Evolutionary conservation across 2,113 vertebrate species (phyloP), one percentile per base, ranked within the genome.

Genomic region (Atractosteus spatula): DNA sequence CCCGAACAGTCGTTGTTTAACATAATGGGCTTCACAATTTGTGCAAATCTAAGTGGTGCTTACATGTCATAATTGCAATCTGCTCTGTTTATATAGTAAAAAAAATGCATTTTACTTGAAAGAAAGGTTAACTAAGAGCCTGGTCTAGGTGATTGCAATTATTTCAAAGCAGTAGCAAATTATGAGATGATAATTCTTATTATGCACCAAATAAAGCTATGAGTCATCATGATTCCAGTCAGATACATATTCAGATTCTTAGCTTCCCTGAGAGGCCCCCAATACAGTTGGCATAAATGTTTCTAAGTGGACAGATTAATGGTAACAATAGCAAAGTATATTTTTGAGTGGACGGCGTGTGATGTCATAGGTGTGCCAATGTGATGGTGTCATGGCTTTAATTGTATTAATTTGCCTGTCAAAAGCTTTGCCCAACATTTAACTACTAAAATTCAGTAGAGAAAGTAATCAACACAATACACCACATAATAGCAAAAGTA

Each of bases 121-220:
- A 76, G 77, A 72, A 81, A 86, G 86, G 85, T 85, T 62, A 80
- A 81, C 66, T 7, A 74, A 86, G 77, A 88, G 85, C 80, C 69
- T 78, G 83, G 88, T 88, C 85, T 74, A n/a, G 55, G 80, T 69
- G 75, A 67, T 80, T 72, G 86, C 84, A 88, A 89, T 92, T 91
- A 91, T 81, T 74, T 69, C 78, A 86, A 88, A 90, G 86, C 85
- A 91, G 85, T 54, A 80, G 81, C 87, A 86, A 90, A 91, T 91
- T 91, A 91, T 80, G 85, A 84, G 85, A 87, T 81, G 76, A 84
- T 83, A 83, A 84, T 86, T 78, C 75, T 86, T 84, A 84, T 85
- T 85, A 81, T 86, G 81, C 29, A 55, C 54, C 54, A 29, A 4
- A 42, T 12, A 8, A 43, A 11, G 17, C 8, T 65, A 42, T 65